Conservation (phyloP, 1,140 invertebrate genomes). For the Pseudomyrmex flavicornis region DNA sequence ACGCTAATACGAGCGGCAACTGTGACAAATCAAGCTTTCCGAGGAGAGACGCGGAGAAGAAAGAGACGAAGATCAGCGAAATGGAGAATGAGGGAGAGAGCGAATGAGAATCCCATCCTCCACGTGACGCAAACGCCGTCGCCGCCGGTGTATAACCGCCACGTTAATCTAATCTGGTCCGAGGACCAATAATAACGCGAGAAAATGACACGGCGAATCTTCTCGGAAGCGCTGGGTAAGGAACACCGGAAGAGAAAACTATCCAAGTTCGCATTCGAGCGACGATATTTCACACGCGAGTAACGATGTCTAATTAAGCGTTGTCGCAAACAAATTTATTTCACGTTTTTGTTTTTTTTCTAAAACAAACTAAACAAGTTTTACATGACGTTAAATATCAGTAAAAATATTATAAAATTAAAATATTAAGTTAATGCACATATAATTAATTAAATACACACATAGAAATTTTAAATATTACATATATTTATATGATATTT, state of each 20-base stretch:
- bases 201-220: slow-evolving; percentile 66
- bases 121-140: slow-evolving; percentile 62
- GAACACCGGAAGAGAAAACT: slow-evolving; percentile 45
- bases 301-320: not conserved
- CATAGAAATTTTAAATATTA: too few species aligned
- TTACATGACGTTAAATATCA: too few species aligned
- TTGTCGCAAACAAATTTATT: not conserved
- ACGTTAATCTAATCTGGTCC: slow-evolving; percentile 74
- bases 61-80: slow-evolving; percentile 25
- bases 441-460: too few species aligned
- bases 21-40: slow-evolving; percentile 46
- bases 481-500: too few species aligned
- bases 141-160: slow-evolving; percentile 66
- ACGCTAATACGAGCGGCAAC: slow-evolving; percentile 40
- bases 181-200: slow-evolving; percentile 70
- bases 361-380: too few species aligned
- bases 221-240: slow-evolving; percentile 24
- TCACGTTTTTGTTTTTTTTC: too few species aligned
- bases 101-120: slow-evolving; percentile 47
- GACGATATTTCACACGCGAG: slow-evolving; percentile 1
- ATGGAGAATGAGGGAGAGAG: not conserved
- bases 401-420: too few species aligned
- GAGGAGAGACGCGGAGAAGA: slow-evolving; percentile 34
- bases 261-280: not conserved
- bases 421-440: too few species aligned